Evolutionary conservation across 1,140 invertebrate species (phyloP), one percentile per base, ranked within the genome.

Genomic region (Lasioglossum albipes): DNA sequence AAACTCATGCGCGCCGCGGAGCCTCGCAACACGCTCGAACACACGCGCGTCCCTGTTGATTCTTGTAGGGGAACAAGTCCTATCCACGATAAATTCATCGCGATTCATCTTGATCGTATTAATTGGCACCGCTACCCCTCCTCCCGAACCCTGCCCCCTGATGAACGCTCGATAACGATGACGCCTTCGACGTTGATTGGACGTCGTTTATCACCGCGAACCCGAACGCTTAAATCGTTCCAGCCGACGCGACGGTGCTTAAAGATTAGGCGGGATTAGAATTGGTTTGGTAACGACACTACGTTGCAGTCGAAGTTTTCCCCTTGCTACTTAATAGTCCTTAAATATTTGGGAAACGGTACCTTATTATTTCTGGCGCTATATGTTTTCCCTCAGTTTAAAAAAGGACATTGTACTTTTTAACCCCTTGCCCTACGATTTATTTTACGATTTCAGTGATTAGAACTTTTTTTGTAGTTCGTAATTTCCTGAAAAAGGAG

Each of bases 21-120:
- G 68, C 54, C 52, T 22, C 22, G 36, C 36, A 36, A 36, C 54
- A 10, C 54, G 69, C 22, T 71, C 54, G 49, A 74, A 74, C 79
- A 74, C 79, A 27, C 31, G 52, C 67, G 13, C 67, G 67, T 16
- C 9, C 9, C 36, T 42, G 36, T 65, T 74, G 61, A 67, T 59
- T 49, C 77, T 41, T 49, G 49, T n/a, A 6, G 45, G 74, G 27
- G 31, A 78, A 54, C 27, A 13, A 20, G 16, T 52, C 20, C 7
- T 59, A 59, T 52, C 13, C 42, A 64, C 78, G 74, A 73, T 68
- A 82, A 84, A 84, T 76, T 85, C 79, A 70, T 82, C 75, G 75
- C 71, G 45, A 77, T 86, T 79, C 66, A 74, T 64, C 73, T 59
- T 27, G 82, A 64, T 64, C 78, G 74, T 79, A 72, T 66, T 84